Conservation (phyloP, 2,113 vertebrate species). For the Eulacestoma nigropectus region DNA sequence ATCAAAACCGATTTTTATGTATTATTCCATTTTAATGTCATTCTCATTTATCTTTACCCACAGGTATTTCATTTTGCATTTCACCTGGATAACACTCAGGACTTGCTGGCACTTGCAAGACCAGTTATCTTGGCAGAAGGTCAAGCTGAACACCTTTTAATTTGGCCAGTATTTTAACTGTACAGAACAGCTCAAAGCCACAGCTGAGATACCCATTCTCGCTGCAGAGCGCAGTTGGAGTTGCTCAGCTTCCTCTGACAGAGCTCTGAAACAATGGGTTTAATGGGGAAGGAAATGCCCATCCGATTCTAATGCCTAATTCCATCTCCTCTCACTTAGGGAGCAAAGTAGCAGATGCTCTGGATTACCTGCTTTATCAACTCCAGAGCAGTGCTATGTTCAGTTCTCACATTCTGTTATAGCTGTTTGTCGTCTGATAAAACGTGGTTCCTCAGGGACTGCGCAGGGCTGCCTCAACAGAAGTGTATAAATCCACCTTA, state of each 20-base stretch:
- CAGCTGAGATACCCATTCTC: not conserved
- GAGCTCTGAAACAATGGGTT: not conserved
- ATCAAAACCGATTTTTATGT: not conserved
- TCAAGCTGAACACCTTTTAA: not conserved
- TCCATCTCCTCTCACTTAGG: not conserved
- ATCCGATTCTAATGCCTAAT: not conserved
- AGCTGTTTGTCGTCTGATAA: not conserved
- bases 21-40: not conserved
- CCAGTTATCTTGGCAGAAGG: not conserved
- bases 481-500: not conserved
- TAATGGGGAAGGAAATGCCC: not conserved
- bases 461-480: not conserved
- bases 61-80: not conserved
- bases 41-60: not conserved
- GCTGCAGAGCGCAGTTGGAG: fast-evolving
- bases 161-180: not conserved
- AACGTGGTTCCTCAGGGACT: not conserved
- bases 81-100: not conserved
- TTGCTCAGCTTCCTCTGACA: slow-evolving; percentile 8
- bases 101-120: not conserved
- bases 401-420: not conserved
- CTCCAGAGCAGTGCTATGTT: not conserved
- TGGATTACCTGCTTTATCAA: slow-evolving; percentile 28
- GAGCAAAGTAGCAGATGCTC: not conserved
- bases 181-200: not conserved